Evolutionary conservation across 2,888 invertebrate species (phyloP).

Genomic region (Phyllotreta striolata): DNA sequence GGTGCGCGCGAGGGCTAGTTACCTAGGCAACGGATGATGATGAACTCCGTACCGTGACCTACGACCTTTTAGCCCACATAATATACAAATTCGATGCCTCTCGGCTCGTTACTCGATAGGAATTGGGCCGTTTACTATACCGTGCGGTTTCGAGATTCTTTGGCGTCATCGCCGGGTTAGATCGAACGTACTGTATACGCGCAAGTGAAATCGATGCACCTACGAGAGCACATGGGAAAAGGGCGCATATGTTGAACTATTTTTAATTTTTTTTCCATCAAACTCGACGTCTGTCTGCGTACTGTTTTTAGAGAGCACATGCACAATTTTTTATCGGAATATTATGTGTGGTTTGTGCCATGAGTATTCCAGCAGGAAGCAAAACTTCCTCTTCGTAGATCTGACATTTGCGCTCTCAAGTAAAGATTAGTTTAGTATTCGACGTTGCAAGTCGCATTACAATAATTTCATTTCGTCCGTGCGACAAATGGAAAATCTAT

Average conservation of each 20-base stretch:
- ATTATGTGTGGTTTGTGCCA: slow-evolving; percentile 26
- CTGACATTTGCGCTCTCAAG: slow-evolving; percentile 17
- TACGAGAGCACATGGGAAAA: neutral
- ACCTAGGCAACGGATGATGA: slow-evolving; percentile 15
- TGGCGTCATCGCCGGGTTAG: too few relatives aligned
- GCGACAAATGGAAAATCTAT: neutral
- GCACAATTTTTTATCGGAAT: slow-evolving; percentile 39
- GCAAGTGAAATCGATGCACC: too few relatives aligned
- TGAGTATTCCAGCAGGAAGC: slow-evolving; percentile 48
- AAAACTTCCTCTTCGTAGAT: slow-evolving; percentile 45
- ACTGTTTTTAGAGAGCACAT: slow-evolving; percentile 35
- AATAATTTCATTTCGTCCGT: neutral
- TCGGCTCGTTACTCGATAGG: neutral
- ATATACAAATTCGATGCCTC: neutral
- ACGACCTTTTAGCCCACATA: slow-evolving; percentile 52
- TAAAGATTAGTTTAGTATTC: slow-evolving; percentile 20
- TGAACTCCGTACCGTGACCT: slow-evolving; percentile 50
- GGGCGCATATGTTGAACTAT: slow-evolving; percentile 37
- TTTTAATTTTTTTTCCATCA: slow-evolving; percentile 35
- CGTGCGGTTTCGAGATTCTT: neutral
- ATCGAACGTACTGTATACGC: too few relatives aligned
- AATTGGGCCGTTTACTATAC: slow-evolving; percentile 5
- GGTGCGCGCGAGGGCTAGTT: neutral
- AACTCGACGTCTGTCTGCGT: slow-evolving; percentile 25
- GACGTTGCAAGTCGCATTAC: slow-evolving; percentile 7